A percentile compares a stretch with the other conserved stretches of the same genome.
Conservation (phyloP, 2,113 vertebrate species). For the Perca schrenkii region DNA sequence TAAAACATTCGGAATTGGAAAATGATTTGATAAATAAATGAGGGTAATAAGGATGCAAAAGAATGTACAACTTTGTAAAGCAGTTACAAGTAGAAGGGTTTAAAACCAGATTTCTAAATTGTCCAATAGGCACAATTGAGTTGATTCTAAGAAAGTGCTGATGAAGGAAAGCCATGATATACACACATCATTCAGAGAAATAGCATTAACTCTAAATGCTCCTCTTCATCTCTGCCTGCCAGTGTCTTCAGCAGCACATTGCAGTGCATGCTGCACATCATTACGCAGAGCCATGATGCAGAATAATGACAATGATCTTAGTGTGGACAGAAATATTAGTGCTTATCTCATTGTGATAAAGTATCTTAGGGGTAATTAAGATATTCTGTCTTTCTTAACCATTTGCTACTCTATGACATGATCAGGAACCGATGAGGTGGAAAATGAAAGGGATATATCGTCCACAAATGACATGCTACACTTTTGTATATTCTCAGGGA, state of each 20-base stretch:
- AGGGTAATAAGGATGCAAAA: too few relatives aligned
- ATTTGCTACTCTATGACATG: not conserved
- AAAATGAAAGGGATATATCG: not conserved
- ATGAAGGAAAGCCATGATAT: not conserved
- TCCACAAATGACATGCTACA: not conserved
- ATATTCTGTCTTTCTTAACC: not conserved
- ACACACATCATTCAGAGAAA: conserved; percentile 4
- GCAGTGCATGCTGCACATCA: conserved; percentile 15
- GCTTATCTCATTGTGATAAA: conserved; percentile 27
- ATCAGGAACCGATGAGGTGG: not conserved
- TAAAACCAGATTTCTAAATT: too few relatives aligned
- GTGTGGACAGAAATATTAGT: conserved; percentile 19
- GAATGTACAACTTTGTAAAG: too few relatives aligned
- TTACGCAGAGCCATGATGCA: conserved; percentile 26
- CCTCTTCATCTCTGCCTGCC: conserved; percentile 7
- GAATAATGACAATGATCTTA: conserved; percentile 22
- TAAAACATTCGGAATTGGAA: too few relatives aligned
- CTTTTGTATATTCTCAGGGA: not conserved
- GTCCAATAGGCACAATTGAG: too few relatives aligned
- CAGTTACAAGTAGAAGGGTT: too few relatives aligned
- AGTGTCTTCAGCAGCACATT: not conserved
- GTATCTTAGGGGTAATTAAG: conserved; percentile 16
- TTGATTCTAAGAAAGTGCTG: too few relatives aligned
- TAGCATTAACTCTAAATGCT: not conserved
- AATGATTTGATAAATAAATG: too few relatives aligned